Evolutionary conservation across 1,140 invertebrate genomes (phyloP).

Genomic region (Drosophila sucinea): DNA sequence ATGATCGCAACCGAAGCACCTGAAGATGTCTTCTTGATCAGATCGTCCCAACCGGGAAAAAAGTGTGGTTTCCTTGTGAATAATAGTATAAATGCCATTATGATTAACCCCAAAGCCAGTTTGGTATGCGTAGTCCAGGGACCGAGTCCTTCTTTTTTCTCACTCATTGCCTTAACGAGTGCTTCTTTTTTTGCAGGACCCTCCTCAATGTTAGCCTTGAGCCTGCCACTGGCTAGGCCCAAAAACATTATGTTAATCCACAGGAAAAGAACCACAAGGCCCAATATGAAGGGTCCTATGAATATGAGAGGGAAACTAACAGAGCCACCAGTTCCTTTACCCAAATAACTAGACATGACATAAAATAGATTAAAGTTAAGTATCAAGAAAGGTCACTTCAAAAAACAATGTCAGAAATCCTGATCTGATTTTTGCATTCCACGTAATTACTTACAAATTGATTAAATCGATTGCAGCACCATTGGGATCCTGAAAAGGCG

Average conservation of each 20-base stretch:
- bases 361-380: not conserved
- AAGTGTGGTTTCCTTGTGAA: constrained; percentile 8
- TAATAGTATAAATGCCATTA: not conserved
- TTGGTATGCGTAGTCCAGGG: constrained; percentile 21
- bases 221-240: constrained; percentile 21
- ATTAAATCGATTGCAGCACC: not conserved
- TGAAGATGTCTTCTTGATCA: accelerated
- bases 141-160: constrained; percentile 31
- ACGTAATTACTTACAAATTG: constrained; percentile 15
- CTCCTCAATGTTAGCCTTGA: not conserved
- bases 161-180: constrained; percentile 1
- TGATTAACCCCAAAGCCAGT: not conserved
- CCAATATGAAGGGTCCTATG: constrained; percentile 17
- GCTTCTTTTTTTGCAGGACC: not conserved
- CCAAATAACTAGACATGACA: not conserved
- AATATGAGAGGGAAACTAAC: not conserved
- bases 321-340: not conserved
- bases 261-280: not conserved
- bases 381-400: no score
- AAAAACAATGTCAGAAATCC: no score
- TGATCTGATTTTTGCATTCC: no score
- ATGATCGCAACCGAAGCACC: constrained; percentile 30
- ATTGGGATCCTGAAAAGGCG: constrained; percentile 54
- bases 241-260: constrained; percentile 55
- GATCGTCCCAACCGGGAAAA: not conserved